Base-by-base conservation (phyloP, 2,113 vertebrate genomes). In the Channa argus region DNA sequence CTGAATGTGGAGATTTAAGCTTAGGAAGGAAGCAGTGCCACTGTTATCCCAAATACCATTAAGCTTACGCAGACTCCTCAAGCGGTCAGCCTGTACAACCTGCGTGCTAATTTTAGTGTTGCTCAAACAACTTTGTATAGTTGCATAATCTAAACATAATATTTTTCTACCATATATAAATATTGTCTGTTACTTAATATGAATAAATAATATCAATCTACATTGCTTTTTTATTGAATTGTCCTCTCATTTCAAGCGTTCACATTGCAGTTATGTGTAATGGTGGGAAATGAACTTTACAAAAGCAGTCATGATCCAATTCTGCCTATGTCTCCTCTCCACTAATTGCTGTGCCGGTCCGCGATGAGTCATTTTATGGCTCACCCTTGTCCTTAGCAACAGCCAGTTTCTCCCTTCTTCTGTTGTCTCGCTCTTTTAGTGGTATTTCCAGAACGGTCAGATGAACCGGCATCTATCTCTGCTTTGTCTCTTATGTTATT, bases 401-500 rank as follows among this genome's bases (percentile, higher is more conserved):
- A 58, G n/a, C 70, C 50, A 24, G 4, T 13, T 5, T 55, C 38
- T 47, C 45, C 65, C 34, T 52, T 58, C 1, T 44, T 49, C 36
- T 52, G 52, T 58, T 2, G 3, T 44, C 64, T 53, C 8, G 59
- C 39, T 58, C 36, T 53, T 47, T 39, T 8, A 1, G 8, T 51
- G 15, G 36, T 63, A 8, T 63, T 75, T 55, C 33, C 8, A 62
- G 11, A n/a, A 4, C 7, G 74, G 63, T 80, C 41, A 50, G 36
- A 85, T 54, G 44, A 63, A 52, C 39, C 38, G 12, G 66, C 44
- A 37, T 63, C 53, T 58, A 37, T 34, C 52, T 68, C 63, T 64
- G 56, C 41, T 77, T 63, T 24, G 60, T 77, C 47, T 88, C 56
- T 54, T 55, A 33, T 6, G 4, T 39, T 45, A 58, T 81, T 75